Conservation (phyloP, 1,140 invertebrate genomes). For the Colletes latitarsis region DNA sequence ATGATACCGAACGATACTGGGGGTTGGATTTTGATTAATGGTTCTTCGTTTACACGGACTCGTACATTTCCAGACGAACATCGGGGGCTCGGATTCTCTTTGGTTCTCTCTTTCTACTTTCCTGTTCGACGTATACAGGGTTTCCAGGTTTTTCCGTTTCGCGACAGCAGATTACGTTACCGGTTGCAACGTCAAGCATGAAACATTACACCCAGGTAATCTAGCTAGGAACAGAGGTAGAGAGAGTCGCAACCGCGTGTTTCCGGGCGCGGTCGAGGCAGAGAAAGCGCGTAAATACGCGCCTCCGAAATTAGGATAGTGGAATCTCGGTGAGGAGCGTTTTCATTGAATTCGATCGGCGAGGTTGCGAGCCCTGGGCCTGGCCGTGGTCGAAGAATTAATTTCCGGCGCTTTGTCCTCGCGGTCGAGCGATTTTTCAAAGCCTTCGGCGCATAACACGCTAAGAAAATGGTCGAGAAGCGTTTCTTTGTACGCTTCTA, state of each 20-base stretch:
- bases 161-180: conserved; percentile 53
- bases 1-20: conserved; percentile 57
- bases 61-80: conserved; percentile 34
- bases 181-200: conserved; percentile 58
- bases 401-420: conserved; percentile 29
- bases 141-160: conserved; percentile 8
- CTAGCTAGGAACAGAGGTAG: no score
- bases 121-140: neutral
- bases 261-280: conserved; percentile 23
- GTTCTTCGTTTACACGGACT: conserved; percentile 52
- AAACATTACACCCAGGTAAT: conserved; percentile 52
- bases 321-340: neutral
- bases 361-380: neutral
- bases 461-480: neutral
- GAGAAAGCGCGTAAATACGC: conserved; percentile 1
- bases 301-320: neutral
- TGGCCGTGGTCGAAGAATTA: conserved; percentile 19
- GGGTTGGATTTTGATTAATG: conserved; percentile 60
- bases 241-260: conserved; percentile 21
- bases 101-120: neutral
- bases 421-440: conserved; percentile 30
- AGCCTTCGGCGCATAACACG: neutral
- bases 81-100: neutral
- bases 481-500: conserved; percentile 16
- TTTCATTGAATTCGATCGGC: conserved; percentile 8